Evolutionary conservation across 2,888 invertebrate genomes (phyloP), one percentile per base, ranked within the genome.

Genomic region (Drosophila pseudotalamancana): DNA sequence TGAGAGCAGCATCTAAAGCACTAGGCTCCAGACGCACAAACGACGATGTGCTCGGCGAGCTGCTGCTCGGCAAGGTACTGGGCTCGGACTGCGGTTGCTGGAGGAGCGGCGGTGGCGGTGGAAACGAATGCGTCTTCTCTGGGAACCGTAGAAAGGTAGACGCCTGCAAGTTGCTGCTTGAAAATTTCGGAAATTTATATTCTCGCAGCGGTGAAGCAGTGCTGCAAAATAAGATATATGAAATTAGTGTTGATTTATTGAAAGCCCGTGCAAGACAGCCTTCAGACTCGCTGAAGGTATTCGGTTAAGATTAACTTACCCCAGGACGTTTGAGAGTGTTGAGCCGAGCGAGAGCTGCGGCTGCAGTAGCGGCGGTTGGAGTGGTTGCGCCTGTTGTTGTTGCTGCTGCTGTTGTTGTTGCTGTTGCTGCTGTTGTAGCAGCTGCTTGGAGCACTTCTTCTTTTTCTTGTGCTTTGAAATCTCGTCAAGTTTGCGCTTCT

Each of bases 401-500:
- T 66, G 43, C 3, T 45, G 43, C n/a, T 35, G 56, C 4, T 45
- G 46, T n/a, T 59, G 42, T n/a, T 56, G 65, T 3, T 49, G 61
- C 6, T 67, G 73, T 8, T 60, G 71, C 23, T 50, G 74, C 16
- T 37, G 77, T 6, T 70, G 74, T 43, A 71, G 57, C 21, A 59
- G 61, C 32, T 62, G 60, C 67, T 89, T 89, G 11, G 85, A 86
- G 51, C 85, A 88, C 68, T 87, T 84, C 67, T 89, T 90, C 72
- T 85, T 89, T 57, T 93, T 87, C 94, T 95, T 90, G 42, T 85
- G 88, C 67, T 89, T 90, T 4, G 80, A 85, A 35, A 96, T 92
- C 72, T 95, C 95, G 65, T 94, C 94, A n/a, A 97, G 91, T 90
- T 97, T 96, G 25, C 94, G 94, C 88, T 97, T 95, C 88, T 96